Conservation (phyloP, 2,797 vertebrate genomes). For the Parotocinclus haroldoi region DNA sequence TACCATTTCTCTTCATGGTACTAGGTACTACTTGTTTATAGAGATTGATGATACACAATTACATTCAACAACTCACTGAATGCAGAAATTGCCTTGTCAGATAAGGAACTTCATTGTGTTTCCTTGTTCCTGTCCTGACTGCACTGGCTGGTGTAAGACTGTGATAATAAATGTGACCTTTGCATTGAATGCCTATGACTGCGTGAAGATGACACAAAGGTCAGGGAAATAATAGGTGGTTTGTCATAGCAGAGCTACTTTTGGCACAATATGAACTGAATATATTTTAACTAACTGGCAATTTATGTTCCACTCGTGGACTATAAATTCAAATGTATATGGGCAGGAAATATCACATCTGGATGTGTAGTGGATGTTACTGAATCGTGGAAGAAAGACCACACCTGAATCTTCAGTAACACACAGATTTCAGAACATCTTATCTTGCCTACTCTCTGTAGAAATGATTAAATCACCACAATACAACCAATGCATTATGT, state of each 20-base stretch:
- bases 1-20: background rate
- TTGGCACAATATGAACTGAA: background rate
- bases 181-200: background rate
- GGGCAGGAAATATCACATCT: too few relatives aligned
- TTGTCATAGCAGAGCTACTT: background rate
- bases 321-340: too few relatives aligned
- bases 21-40: background rate
- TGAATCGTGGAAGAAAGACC: too few relatives aligned
- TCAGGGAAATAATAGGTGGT: background rate
- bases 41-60: background rate
- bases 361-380: too few relatives aligned
- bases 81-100: background rate
- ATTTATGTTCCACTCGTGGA: too few relatives aligned
- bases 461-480: too few relatives aligned
- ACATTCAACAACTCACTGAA: background rate
- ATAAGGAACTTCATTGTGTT: constrained; percentile 18
- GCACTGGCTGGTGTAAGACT: background rate
- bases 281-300: too few relatives aligned
- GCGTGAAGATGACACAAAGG: background rate
- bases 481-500: too few relatives aligned
- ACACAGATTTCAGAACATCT: too few relatives aligned
- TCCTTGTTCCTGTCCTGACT: background rate
- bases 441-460: too few relatives aligned
- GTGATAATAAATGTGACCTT: constrained; percentile 12
- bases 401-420: too few relatives aligned